Evolutionary conservation across 2,888 invertebrate genomes (phyloP), one percentile per base, ranked within the genome.

Genomic region (Drosophila neonasuta): DNA sequence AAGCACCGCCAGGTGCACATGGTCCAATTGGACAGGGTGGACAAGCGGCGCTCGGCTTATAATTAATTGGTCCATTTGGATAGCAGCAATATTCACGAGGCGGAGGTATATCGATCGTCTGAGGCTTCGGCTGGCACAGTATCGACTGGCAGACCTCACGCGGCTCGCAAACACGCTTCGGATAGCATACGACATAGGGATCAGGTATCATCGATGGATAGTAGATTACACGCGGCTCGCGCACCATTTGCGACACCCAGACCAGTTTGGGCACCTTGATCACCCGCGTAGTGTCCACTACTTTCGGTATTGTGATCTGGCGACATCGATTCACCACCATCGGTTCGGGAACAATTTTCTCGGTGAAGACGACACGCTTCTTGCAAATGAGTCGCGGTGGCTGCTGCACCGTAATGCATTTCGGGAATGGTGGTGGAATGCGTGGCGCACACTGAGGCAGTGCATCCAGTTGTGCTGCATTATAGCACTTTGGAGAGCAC

Each of bases 61-160:
- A 87, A 32, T 84, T 87, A 32, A 88, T 86, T 13, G 90, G 89
- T 57, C 89, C 89, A 41, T 88, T 88, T 9, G 88, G 87, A 71
- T 89, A 89, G 60, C 89, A 89, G 68, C 89, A 89, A 59, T 89
- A 90, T 60, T 90, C 90, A 10, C 74, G 69, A 3, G 90, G 88
- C n/a, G 88, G 86, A n/a, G 90, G 90, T 52, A 90, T 79, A 76
- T 89, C 89, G 30, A 90, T 74, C 0, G 86, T 81, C 78, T 90
- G 90, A 0, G 90, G 89, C 60, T 89, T 90, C 3, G 90, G 90
- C 68, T 90, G 89, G 56, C 90, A 90, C 42, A 90, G 71, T 50
- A 90, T 85, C 11, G 88, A 87, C 62, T 90, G 89, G 62, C 89
- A 90, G 15, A 90, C 85, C 79, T 90, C 90, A 41, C 88, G 83